Evolutionary conservation across 2,797 vertebrate genomes (phyloP).

Genomic region (Anas bahamensis): DNA sequence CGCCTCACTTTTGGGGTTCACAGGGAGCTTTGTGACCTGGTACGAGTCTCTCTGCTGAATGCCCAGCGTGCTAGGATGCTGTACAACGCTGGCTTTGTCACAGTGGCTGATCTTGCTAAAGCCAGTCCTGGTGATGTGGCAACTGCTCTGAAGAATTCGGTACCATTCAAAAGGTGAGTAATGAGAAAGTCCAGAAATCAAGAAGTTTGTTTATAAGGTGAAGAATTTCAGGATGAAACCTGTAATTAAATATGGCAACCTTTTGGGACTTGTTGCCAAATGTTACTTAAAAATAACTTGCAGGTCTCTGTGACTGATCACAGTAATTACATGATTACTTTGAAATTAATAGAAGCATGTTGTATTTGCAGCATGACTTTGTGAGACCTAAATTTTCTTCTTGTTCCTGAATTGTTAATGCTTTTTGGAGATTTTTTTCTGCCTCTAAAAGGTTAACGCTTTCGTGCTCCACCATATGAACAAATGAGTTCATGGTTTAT

Average conservation of each 20-base stretch:
- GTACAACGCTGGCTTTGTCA: slow-evolving; percentile 88
- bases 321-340: background rate
- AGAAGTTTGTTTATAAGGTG: background rate
- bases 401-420: background rate
- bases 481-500: background rate
- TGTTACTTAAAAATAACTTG: background rate
- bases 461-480: background rate
- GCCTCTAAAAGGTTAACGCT: background rate
- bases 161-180: slow-evolving; percentile 94
- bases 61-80: slow-evolving; percentile 89
- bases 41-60: slow-evolving; percentile 91
- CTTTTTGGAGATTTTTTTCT: background rate
- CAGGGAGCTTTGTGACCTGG: slow-evolving; percentile 93
- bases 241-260: background rate
- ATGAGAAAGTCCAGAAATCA: background rate
- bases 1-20: slow-evolving; percentile 96
- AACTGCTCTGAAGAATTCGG: slow-evolving; percentile 87
- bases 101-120: slow-evolving; percentile 90
- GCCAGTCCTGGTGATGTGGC: slow-evolving; percentile 85
- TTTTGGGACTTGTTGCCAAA: background rate
- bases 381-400: background rate
- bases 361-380: background rate
- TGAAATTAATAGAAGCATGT: background rate
- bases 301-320: background rate
- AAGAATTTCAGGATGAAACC: background rate